phyloP scores from a whole-genome alignment of 2,888 invertebrate species.

The Danaus chrysippus region DNA sequence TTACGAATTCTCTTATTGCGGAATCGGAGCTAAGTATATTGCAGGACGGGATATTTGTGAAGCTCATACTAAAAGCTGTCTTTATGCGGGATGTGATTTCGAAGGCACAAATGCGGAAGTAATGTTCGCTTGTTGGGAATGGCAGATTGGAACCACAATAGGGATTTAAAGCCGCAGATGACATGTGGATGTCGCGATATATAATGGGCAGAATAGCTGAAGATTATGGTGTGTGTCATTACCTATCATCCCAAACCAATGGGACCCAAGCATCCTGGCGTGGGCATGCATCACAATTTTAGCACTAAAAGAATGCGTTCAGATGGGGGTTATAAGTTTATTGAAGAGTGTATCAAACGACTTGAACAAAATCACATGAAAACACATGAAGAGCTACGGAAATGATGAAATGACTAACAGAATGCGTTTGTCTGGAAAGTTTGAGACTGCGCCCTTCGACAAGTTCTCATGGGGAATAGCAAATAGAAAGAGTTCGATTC shows the following conservation, averaged over 20 bases:
- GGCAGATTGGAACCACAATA: constrained; percentile 92
- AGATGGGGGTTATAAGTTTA: constrained; percentile 85
- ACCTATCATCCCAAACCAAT: constrained; percentile 86
- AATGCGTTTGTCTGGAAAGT: constrained; percentile 93
- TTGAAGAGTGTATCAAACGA: constrained; percentile 94
- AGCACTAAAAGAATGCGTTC: constrained; percentile 91
- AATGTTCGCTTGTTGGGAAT: constrained; percentile 96
- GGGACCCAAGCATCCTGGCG: constrained; percentile 91
- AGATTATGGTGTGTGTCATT: constrained; percentile 87
- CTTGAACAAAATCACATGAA: constrained; percentile 91
- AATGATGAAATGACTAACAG: constrained; percentile 95
- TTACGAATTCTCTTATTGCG: constrained; percentile 94
- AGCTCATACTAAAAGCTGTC: constrained; percentile 88
- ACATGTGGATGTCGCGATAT: constrained; percentile 92
- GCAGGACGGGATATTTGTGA: constrained; percentile 96
- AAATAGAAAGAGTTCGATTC: constrained; percentile 93
- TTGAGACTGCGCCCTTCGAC: constrained; percentile 96
- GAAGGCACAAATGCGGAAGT: constrained; percentile 98
- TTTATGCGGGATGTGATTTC: constrained; percentile 95
- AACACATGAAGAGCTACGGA: constrained; percentile 96
- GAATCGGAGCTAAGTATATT: constrained; percentile 95
- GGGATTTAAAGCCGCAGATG: constrained; percentile 91
- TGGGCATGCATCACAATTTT: constrained; percentile 94
- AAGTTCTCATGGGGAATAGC: constrained; percentile 95
- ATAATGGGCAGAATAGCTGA: constrained; percentile 90